Conservation (phyloP, 2,888 invertebrate genomes). For the Hyppa rectilinea region DNA sequence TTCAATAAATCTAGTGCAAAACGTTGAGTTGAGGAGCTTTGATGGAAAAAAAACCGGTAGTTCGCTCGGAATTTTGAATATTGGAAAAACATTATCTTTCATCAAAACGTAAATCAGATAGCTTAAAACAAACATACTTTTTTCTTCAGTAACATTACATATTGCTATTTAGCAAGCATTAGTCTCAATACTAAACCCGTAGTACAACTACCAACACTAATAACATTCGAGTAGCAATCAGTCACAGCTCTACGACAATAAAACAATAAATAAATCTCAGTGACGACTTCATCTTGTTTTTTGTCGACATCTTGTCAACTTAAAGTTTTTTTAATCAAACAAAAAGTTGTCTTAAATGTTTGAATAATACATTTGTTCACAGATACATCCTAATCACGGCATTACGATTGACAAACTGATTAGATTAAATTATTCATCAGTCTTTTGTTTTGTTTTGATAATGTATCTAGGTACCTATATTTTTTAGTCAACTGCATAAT, state of each 20-base stretch:
- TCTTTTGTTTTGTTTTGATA: slow-evolving; percentile 27
- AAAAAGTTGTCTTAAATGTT: slow-evolving; percentile 44
- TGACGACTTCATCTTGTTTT: slow-evolving; percentile 48
- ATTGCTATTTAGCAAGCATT: not conserved
- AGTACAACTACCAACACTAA: not conserved
- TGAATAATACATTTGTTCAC: slow-evolving; percentile 42
- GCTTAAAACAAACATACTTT: not conserved
- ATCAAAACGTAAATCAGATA: not conserved
- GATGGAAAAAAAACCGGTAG: slow-evolving; percentile 33
- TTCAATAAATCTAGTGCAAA: slow-evolving; percentile 26
- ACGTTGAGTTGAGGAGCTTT: slow-evolving; percentile 22
- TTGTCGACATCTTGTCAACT: slow-evolving; percentile 34
- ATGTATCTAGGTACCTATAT: not conserved
- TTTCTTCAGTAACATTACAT: no score
- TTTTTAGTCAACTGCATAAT: not conserved
- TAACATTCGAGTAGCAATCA: slow-evolving; percentile 35
- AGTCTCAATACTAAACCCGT: not conserved
- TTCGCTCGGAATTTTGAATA: slow-evolving; percentile 22
- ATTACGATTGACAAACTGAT: slow-evolving; percentile 31
- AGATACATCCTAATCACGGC: slow-evolving; percentile 39
- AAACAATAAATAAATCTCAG: slow-evolving; percentile 46
- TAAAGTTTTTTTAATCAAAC: slow-evolving; percentile 42
- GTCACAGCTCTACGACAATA: slow-evolving; percentile 32
- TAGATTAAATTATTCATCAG: slow-evolving; percentile 23
- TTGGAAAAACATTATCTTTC: not conserved